Base-by-base conservation (phyloP, 1,140 invertebrate genomes). In the Thalassaphorura encarpata region DNA sequence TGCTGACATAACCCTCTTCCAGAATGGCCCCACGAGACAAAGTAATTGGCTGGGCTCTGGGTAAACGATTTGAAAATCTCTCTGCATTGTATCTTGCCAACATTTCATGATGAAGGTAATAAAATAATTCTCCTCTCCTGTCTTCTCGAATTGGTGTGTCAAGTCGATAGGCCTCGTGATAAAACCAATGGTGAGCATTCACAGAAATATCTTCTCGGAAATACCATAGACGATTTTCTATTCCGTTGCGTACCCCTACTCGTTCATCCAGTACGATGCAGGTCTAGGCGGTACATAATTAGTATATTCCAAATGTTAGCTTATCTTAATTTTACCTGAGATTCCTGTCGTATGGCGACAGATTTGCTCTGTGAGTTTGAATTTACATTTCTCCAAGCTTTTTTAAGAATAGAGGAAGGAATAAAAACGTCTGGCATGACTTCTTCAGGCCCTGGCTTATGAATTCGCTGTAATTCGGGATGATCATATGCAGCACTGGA, bases 11-110 rank as follows among this genome's bases (percentile, higher is more conserved):
- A 2, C 50, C 50, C 19, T 48, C 43, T 18, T 47, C 29, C 2
- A 58, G 31, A 24, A 31, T 13, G 1, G 29, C 27, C 15, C 56
- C 56, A 18, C 5, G 50, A 13, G 24, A 26, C 2, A 58, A 4
- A 5, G 24, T 8, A 29, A 58, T 13, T 4, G 51, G 28, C 5
- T 6, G 3, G 2, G 29, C 36, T 29, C 42, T 19, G 27, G 49
- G 21, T 33, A 58, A 13, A 16, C 51, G 43, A 26, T 53, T 53
- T 2, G 41, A 48, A 16, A 58, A 31, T 24, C 56, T 41, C 28
- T 58, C 56, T 8, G 45, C 33, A 16, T 53, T 47, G 36, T 58
- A 52, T 23, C 50, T 16, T 24, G 50, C 50, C 31, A 52, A n/a
- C 3, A 52, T 8, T 4, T n/a, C 24, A 15, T 13, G 31, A 24